Conservation (phyloP, 2,888 invertebrate genomes). For the Gymnosoma rotundatum region DNA sequence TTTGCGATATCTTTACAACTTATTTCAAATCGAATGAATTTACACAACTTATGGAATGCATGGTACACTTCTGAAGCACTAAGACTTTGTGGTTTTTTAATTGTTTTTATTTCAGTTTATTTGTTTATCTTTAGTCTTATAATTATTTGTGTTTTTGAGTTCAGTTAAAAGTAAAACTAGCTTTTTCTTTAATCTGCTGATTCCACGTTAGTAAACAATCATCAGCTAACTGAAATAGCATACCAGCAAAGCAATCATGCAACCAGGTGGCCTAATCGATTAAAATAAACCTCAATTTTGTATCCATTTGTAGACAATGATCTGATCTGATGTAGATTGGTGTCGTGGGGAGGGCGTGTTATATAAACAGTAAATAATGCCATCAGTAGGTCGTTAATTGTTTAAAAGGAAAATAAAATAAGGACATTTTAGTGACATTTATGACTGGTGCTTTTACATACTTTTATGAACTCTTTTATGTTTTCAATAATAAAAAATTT, state of each 20-base stretch:
- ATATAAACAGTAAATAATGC: constrained; percentile 40
- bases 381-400: constrained; percentile 57
- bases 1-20: constrained; percentile 2
- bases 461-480: no score
- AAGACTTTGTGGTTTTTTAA: not conserved
- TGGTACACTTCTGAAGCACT: constrained; percentile 23
- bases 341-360: not conserved
- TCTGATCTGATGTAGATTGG: not conserved
- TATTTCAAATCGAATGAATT: constrained; percentile 39
- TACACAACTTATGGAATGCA: constrained; percentile 53
- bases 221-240: not conserved
- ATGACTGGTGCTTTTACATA: constrained; percentile 25
- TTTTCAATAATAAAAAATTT: no score
- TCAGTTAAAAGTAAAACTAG: constrained; percentile 25
- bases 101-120: not conserved
- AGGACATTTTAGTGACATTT: constrained; percentile 30
- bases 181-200: constrained; percentile 7
- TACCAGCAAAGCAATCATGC: constrained; percentile 1
- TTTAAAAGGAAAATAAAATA: constrained; percentile 56
- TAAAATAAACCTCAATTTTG: not conserved
- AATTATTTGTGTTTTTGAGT: constrained; percentile 13
- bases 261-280: no score
- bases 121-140: constrained; percentile 12
- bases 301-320: not conserved
- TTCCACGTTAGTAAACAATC: not conserved